Evolutionary conservation across 2,797 vertebrate genomes (phyloP).

Genomic region (Trachurus trachurus): DNA sequence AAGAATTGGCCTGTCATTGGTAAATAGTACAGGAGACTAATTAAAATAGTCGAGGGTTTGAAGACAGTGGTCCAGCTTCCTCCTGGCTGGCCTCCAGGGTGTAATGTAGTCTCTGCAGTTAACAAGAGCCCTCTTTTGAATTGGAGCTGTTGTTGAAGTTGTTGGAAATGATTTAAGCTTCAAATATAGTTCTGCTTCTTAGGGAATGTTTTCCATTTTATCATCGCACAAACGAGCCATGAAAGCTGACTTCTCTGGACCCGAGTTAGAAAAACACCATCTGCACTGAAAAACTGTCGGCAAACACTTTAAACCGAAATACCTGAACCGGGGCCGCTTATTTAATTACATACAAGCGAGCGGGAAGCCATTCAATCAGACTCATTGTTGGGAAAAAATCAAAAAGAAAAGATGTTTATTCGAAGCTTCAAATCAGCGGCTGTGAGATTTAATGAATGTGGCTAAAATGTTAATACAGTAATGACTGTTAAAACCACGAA

Average conservation of each 20-base stretch:
- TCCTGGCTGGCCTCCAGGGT: constrained; percentile 32
- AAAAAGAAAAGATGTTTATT: not conserved
- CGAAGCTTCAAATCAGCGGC: not conserved
- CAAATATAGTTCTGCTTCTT: constrained; percentile 28
- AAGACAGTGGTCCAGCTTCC: constrained; percentile 18
- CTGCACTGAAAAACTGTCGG: constrained; percentile 5
- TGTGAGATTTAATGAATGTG: not conserved
- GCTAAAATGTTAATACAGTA: not conserved
- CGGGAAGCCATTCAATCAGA: not conserved
- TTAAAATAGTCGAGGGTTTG: constrained; percentile 21
- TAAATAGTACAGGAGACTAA: constrained; percentile 21
- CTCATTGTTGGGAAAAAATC: not conserved
- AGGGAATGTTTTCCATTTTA: constrained; percentile 43
- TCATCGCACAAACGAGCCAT: constrained; percentile 29
- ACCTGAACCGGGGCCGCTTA: not conserved
- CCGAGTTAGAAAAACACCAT: constrained; percentile 30
- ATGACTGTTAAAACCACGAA: not conserved
- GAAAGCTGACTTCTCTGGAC: constrained; percentile 9
- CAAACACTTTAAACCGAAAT: not conserved
- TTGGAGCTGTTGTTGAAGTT: constrained; percentile 30
- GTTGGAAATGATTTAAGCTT: constrained; percentile 44
- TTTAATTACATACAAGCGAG: not conserved
- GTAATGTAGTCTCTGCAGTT: constrained; percentile 27
- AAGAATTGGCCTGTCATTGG: constrained; percentile 11
- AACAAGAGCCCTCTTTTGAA: constrained; percentile 45